Evolutionary conservation across 2,113 vertebrate genomes (phyloP), one percentile per base, ranked within the genome.

Genomic region (Anthoscopus minutus): DNA sequence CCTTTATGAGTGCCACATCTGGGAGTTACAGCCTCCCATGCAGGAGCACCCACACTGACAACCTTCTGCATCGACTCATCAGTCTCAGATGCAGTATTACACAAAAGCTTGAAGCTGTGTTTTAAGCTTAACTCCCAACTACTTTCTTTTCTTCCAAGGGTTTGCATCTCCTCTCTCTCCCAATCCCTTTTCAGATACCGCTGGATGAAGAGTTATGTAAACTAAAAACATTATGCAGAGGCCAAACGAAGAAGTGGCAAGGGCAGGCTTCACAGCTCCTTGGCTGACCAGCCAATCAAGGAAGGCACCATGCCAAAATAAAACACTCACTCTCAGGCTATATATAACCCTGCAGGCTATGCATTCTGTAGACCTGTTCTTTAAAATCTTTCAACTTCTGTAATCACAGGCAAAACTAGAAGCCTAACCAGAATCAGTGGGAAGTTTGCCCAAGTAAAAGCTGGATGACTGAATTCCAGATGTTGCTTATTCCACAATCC

Each of bases 31-130:
- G 51, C 44, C 37, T 25, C 18, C 50, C 6, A 13, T 11, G 17
- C 73, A 30, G 33, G 60, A 70, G 17, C n/a, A 78, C 33, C 42
- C 35, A 47, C 31, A 14, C 18, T 20, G 10, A 23, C 66, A 69
- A 3, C 21, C 18, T 78, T 66, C 62, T 50, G 22, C 24, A 56
- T 8, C 0, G 0, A 38, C 22, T 38, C 24, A 22, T 44, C 48
- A 27, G 38, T 24, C 45, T 33, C 42, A 38, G 15, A 73, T 30
- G 11, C 5, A 30, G 5, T 19, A 66, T 31, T 22, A 70, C 74
- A 48, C 13, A 57, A 65, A 88, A 45, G 4, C 30, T 25, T 77
- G 30, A 82, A 76, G 5, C 33, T 56, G 31, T 66, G 18, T 38
- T 80, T 88, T 27, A 93, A 76, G 10, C 19, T 90, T 60, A 69